Evolutionary conservation across 2,797 vertebrate genomes (phyloP).

Genomic region (Zenarchopterus dispar): DNA sequence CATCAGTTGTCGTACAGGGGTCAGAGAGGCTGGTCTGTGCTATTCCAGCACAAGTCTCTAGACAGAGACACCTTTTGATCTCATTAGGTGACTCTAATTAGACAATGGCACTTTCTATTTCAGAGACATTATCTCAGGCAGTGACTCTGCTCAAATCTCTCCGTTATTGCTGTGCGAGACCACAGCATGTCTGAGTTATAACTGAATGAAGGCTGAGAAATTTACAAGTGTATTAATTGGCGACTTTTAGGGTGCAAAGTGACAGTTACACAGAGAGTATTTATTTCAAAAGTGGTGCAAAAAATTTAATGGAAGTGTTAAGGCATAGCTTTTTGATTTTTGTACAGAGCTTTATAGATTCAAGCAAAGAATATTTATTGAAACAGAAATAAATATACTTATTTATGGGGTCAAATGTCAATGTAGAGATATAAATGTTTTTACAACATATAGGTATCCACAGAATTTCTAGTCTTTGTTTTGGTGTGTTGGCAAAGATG

Average conservation of each 20-base stretch:
- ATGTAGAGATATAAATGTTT: neutral
- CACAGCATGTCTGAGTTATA: constrained; percentile 48
- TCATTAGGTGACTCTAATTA: constrained; percentile 76
- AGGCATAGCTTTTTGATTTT: neutral
- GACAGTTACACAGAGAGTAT: constrained; percentile 12
- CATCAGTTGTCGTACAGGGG: constrained; percentile 32
- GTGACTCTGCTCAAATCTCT: constrained; percentile 46
- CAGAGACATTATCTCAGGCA: constrained; percentile 55
- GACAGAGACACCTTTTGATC: constrained; percentile 65
- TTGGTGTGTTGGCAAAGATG: constrained; percentile 22
- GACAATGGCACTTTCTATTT: constrained; percentile 76
- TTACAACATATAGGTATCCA: neutral
- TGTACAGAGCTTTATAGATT: neutral
- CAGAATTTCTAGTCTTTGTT: constrained; percentile 15
- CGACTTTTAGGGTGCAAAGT: constrained; percentile 32
- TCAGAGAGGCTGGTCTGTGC: constrained; percentile 40
- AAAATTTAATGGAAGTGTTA: constrained; percentile 8
- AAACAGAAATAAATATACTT: neutral
- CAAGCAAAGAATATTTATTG: neutral
- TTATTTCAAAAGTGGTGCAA: constrained; percentile 1
- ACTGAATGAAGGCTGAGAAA: constrained; percentile 67
- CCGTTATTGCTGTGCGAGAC: constrained; percentile 47
- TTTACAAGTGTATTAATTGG: constrained; percentile 61
- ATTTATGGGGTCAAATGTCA: neutral
- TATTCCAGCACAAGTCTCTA: constrained; percentile 35